Evolutionary conservation across 1,140 invertebrate genomes (phyloP).

Genomic region (Tetranychus cinnabarinus): DNA sequence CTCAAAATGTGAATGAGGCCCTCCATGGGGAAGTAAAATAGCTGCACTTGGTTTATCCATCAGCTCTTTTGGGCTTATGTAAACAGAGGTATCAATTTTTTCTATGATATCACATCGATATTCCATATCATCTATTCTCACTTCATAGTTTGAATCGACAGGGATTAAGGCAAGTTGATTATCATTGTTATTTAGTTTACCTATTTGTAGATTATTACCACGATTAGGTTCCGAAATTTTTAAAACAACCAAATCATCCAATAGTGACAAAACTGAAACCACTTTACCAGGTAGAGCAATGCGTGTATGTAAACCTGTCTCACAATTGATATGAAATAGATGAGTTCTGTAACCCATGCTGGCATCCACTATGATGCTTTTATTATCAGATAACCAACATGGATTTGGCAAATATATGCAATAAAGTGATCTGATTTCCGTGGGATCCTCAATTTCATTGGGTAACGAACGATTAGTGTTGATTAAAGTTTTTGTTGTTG

Average conservation of each 20-base stretch:
- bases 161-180: background rate
- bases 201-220: background rate
- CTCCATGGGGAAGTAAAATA: constrained; percentile 43
- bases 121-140: background rate
- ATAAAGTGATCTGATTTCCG: constrained; percentile 5
- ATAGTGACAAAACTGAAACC: constrained; percentile 12
- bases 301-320: constrained; percentile 13
- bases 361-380: constrained; percentile 6
- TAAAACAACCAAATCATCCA: constrained; percentile 13
- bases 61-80: background rate
- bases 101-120: background rate
- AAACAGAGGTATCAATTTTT: background rate
- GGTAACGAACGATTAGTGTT: background rate
- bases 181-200: background rate
- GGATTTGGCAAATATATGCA: constrained; percentile 1
- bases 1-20: constrained; percentile 43
- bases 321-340: constrained; percentile 12
- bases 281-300: constrained; percentile 11
- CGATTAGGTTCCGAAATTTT: constrained; percentile 6
- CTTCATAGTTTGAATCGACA: background rate
- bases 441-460: background rate
- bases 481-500: constrained; percentile 1
- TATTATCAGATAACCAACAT: constrained; percentile 6
- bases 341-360: background rate
- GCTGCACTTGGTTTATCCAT: constrained; percentile 11